Base-by-base conservation (phyloP, 2,888 invertebrate species). In the Monopis laevigella region DNA sequence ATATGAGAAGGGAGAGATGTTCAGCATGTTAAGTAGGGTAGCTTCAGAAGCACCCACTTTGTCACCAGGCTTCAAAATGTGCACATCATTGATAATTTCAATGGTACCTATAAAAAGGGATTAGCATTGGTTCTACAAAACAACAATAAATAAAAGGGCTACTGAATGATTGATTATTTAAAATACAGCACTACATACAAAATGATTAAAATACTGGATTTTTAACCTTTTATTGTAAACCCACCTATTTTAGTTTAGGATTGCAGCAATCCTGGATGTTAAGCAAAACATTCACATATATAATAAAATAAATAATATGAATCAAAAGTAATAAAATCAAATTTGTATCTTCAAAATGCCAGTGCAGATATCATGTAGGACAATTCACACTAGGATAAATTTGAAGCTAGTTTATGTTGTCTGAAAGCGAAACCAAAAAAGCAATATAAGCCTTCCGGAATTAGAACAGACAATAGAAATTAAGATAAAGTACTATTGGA, bases 11-110 rank as follows among this genome's bases (percentile, higher is more conserved):
- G 99, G 99, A 68, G 97, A 98, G 77, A 99, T 98, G 86, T 97
- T 97, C 84, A 99, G 88, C 99, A 99, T 99, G 86, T 98, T 99
- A 54, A 99, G 85, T 44, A 99, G 89, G 10, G 98, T 97, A 28
- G 98, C 96, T 84, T 99, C 99, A 30, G 97, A 97, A 64, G 98
- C 96, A 59, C 99, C 99, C 46, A 99, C 99, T 81, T 93, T 97
- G 72, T 98, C 98, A 35, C 97, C 98, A 16, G 92, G 93, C 78
- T 93, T 93, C 72, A 93, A 73, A 67, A 93, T 93, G 69, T 93
- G 92, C 42, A 94, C 93, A 80, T 93, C 93, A 52, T 93, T 93
- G 84, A 99, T 93, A 82, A 99, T 99, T 96, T 99, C 99, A 90
- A 99, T 99, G 52, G 98, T 98, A 83, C 82, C 82, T 82, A 55